Percentiles rank a stretch among this genome's conserved stretches.
Conservation (phyloP, 2,113 vertebrate species). For the Pantherophis guttatus region DNA sequence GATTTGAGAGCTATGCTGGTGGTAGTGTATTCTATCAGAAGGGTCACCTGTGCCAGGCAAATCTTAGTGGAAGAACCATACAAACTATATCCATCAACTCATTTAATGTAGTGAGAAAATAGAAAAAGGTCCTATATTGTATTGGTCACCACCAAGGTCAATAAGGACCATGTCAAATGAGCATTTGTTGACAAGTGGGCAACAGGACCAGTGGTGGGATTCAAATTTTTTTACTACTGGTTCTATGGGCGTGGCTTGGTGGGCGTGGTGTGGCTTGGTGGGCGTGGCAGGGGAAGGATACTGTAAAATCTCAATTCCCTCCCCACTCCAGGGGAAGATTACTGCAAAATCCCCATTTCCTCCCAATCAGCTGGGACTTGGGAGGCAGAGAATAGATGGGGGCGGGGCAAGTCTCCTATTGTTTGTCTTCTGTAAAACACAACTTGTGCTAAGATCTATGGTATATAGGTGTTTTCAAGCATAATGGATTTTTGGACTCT, state of each 20-base stretch:
- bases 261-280: too few relatives aligned
- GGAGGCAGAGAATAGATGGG: too few relatives aligned
- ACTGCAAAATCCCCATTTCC: too few relatives aligned
- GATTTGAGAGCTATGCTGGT: background rate
- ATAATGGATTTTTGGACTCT: background rate
- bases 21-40: background rate
- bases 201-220: background rate
- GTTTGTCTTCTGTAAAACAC: background rate
- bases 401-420: background rate
- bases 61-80: background rate
- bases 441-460: background rate
- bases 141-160: background rate
- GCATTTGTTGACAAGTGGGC: background rate
- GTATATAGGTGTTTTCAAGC: background rate
- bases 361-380: too few relatives aligned
- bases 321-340: too few relatives aligned
- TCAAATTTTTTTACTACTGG: too few relatives aligned
- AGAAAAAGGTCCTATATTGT: background rate
- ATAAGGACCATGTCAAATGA: background rate
- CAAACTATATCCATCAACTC: background rate
- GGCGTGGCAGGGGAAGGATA: too few relatives aligned
- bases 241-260: too few relatives aligned
- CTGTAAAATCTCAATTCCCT: too few relatives aligned
- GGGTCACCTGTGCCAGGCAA: background rate
- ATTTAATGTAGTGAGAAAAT: background rate